Conservation (phyloP, 1,140 invertebrate species). For the Bathynomus jamesi region DNA sequence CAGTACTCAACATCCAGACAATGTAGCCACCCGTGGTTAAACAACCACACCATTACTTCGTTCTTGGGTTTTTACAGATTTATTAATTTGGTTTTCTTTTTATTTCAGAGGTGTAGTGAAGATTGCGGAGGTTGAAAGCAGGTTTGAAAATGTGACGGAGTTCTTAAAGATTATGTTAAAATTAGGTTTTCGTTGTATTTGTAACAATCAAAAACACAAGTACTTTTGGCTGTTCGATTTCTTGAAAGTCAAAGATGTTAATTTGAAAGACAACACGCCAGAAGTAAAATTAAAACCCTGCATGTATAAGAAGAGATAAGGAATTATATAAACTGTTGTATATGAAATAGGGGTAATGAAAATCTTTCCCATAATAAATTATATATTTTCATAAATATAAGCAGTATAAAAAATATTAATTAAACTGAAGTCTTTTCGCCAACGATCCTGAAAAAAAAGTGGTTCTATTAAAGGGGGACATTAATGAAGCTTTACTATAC, state of each 20-base stretch:
- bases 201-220: conserved; percentile 60
- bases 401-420: not conserved
- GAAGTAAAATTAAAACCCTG: conserved; percentile 66
- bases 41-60: no score
- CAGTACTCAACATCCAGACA: no score
- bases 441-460: conserved; percentile 25
- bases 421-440: conserved; percentile 29
- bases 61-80: no score
- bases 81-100: no score
- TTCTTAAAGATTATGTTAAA: conserved; percentile 60
- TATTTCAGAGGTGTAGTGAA: conserved; percentile 67
- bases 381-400: no score
- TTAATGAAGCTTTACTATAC: no score
- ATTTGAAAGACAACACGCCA: conserved; percentile 48
- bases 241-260: conserved; percentile 58
- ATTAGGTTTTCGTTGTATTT: conserved; percentile 63
- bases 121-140: conserved; percentile 78
- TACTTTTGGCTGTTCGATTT: conserved; percentile 78
- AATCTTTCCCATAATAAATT: no score
- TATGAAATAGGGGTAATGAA: no score
- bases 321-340: no score
- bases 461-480: no score
- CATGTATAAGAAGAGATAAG: conserved; percentile 78
- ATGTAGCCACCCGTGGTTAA: no score
- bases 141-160: conserved; percentile 60